These are phyloP conservation scores for Plebejus melissa DNA, from an alignment of 2,888 invertebrate genomes.

Conservation along the genomic window DNA sequence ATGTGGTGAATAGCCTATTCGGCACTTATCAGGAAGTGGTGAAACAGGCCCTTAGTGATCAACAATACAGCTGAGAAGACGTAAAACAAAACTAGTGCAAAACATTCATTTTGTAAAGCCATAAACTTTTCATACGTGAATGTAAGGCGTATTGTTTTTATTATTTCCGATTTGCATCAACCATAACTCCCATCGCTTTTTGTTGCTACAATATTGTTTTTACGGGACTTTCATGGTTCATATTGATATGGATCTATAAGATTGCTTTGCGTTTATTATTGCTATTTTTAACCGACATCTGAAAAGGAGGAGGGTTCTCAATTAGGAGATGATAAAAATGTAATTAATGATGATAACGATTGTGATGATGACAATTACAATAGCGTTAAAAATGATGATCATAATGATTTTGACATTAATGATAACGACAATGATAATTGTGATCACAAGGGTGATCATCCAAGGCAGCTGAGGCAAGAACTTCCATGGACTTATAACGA, in stretches of 20 bases:
- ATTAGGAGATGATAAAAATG: no score
- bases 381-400: no score
- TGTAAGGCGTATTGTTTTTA: not conserved
- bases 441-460: no score
- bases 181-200: constrained; percentile 4
- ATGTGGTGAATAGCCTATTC: no score
- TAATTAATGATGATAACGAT: no score
- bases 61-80: not conserved
- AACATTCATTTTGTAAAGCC: constrained; percentile 4
- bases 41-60: no score
- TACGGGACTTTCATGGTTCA: not conserved
- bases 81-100: not conserved
- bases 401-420: no score
- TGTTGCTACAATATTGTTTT: constrained; percentile 17
- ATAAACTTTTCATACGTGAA: constrained; percentile 34
- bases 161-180: constrained; percentile 17
- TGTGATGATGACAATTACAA: no score
- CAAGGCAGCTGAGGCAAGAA: no score
- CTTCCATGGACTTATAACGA: not conserved
- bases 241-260: not conserved
- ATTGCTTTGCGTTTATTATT: not conserved
- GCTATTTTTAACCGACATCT: not conserved
- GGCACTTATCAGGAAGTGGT: no score
- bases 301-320: no score
- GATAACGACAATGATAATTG: no score